Evolutionary conservation across 2,797 vertebrate genomes (phyloP), one percentile per base, ranked within the genome.

Genomic region (Nasua narica): DNA sequence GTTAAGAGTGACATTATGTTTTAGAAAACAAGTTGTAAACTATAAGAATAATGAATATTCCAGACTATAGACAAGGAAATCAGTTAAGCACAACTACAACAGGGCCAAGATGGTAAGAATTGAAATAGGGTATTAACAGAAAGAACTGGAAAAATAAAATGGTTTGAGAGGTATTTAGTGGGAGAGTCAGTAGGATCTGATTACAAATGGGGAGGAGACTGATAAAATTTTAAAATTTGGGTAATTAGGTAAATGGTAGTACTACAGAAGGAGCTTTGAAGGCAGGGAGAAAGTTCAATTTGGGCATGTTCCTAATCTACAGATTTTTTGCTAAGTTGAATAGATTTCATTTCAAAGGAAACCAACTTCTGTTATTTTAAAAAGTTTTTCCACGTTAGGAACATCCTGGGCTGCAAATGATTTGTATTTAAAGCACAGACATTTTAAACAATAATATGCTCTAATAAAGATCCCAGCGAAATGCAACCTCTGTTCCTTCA

Each of bases 371-470:
- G 16, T 12, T 74, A 50, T 54, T 43, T 54, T 25, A 11, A 35
- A 81, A 19, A 50, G 14, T 27, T 77, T 94, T 67, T 86, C 35
- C 16, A 81, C 18, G 4, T 85, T 95, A 70, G 9, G 21, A 90
- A 70, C 5, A 81, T 90, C 29, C 43, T 87, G 35, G 32, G 13
- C 25, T 81, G 40, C 40, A 94, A 90, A 93, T 86, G n/a, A 72
- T 52, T 48, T 87, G 14, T 54, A 84, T 62, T 91, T 79, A 81
- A 87, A 85, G 35, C 27, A 77, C 1, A 95, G 56, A 92, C 50
- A 86, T 94, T 85, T 92, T 84, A 94, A 95, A 94, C 12, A 94
- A 92, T 76, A 85, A 88, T 40, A 27, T 91, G 29, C n/a, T 76
- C 56, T 91, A 87, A 86, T 6, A 76, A 91, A 94, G 32, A 93